Evolutionary conservation across 30 jellyfish, hydroid and myxozoan species (phyloP), one percentile per base, ranked within the genome.

Genomic region (Pelagia noctiluca): DNA sequence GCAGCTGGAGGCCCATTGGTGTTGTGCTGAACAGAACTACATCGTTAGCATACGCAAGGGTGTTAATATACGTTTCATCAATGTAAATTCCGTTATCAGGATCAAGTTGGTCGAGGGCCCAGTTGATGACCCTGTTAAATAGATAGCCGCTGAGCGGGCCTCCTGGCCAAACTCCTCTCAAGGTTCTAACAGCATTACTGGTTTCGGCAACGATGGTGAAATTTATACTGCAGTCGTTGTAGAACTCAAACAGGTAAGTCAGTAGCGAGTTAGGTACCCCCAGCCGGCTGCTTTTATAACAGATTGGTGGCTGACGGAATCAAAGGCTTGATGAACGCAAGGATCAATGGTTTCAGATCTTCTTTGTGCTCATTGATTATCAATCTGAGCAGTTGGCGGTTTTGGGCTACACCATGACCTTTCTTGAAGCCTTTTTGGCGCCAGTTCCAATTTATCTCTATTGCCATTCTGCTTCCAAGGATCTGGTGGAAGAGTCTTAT

Each of bases 61-160:
- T 29, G n/a, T 63, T 63, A 21, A 63, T 23, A 3, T 31, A 23
- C 5, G 24, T 18, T 13, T 31, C 0, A 1, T 13, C 32, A 23
- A 63, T 21, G 8, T 63, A 10, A 1, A 63, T 23, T 4, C 54
- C 76, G 2, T 23, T 63, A 1, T 31, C 42, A 0, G 24, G 36
- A 63, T 67, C 80, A 19, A 67, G 62, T 2, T 67, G 62, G 2
- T 18, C 80, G 13, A 67, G 80, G 61, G 64, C 80, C 80, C 30
- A 22, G 5, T 67, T 61, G 24, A 66, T 0, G 29, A 66, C 79
- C 60, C 29, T 8, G 26, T 66, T 66, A 0, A 66, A 66, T 0
- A 66, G 32, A 25, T 66, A 66, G 62, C 60, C 50, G 2, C 13
- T n/a, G 16, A 66, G 33, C 1, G 79, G 79, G 30, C 33, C 57